These are phyloP conservation scores for Elephas maximus DNA, from an alignment of 2,113 vertebrate genomes.

Conservation along the genomic window DNA sequence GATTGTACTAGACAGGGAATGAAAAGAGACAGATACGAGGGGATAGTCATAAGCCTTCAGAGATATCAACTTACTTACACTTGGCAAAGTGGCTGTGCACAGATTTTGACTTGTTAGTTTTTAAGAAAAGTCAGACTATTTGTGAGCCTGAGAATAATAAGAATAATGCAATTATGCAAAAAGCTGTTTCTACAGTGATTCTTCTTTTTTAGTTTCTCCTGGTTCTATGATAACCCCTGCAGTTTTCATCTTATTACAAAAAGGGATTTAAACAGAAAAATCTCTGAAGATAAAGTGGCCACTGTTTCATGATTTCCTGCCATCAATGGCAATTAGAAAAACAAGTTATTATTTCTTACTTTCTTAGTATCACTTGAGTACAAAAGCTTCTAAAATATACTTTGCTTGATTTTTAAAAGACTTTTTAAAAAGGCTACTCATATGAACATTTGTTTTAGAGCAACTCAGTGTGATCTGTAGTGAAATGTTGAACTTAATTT, in stretches of 20 bases:
- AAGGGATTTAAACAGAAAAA: slow-evolving; percentile 10
- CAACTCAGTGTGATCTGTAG: background rate
- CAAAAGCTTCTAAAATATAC: background rate
- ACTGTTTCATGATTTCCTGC: background rate
- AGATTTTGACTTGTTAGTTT: slow-evolving; percentile 18
- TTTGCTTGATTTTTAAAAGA: background rate
- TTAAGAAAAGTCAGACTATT: background rate
- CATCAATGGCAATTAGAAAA: background rate
- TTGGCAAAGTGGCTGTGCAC: background rate
- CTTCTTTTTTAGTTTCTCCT: background rate
- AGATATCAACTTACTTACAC: background rate
- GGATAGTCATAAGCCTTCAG: background rate
- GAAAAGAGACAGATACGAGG: background rate
- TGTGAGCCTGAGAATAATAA: background rate
- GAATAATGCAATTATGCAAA: background rate
- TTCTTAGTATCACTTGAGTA: background rate
- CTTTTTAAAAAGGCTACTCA: background rate
- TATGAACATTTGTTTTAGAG: background rate
- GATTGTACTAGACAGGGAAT: background rate
- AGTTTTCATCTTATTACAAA: background rate
- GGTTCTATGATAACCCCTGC: background rate
- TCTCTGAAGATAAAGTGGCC: background rate
- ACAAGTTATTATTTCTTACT: background rate
- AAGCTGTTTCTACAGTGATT: background rate
- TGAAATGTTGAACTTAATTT: background rate